These are phyloP conservation scores for Lottia scabra DNA, from an alignment of 2,888 invertebrate species.

Conservation along the genomic window DNA sequence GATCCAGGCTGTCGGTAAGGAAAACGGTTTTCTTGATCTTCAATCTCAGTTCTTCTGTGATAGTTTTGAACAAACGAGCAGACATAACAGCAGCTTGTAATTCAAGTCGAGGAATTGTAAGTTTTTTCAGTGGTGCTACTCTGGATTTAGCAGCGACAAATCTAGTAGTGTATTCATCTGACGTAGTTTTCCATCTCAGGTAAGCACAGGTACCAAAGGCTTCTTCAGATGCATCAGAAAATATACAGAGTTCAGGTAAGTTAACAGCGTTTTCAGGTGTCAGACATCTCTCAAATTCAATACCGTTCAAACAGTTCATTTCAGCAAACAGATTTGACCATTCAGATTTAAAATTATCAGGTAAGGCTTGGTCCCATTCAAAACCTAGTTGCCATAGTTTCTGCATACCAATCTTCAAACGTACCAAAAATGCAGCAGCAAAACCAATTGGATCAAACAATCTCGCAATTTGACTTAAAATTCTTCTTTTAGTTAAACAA, in stretches of 20 bases:
- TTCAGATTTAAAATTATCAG: not conserved
- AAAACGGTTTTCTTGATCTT: not conserved
- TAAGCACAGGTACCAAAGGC: not conserved
- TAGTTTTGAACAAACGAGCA: not conserved
- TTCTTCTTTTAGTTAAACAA: not conserved
- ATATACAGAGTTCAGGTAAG: not conserved
- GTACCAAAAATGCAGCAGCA: not conserved
- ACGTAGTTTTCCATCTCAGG: constrained; percentile 1
- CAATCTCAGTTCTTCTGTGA: not conserved
- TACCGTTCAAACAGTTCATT: not conserved
- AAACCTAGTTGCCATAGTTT: not conserved
- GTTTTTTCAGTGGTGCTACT: not conserved
- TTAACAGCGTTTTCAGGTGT: not conserved
- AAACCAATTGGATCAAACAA: not conserved
- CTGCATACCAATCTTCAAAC: not conserved
- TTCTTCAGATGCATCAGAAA: too few relatives aligned
- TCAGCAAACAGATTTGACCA: not conserved
- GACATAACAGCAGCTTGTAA: not conserved
- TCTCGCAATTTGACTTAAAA: not conserved
- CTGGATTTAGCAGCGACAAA: not conserved
- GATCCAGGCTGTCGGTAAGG: not conserved
- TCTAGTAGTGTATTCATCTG: not conserved
- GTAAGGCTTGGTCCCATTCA: not conserved
- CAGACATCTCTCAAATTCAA: not conserved
- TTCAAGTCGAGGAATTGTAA: not conserved